Evolutionary conservation across 2,888 invertebrate genomes (phyloP).

Genomic region (Pollenia griseotomentosa): DNA sequence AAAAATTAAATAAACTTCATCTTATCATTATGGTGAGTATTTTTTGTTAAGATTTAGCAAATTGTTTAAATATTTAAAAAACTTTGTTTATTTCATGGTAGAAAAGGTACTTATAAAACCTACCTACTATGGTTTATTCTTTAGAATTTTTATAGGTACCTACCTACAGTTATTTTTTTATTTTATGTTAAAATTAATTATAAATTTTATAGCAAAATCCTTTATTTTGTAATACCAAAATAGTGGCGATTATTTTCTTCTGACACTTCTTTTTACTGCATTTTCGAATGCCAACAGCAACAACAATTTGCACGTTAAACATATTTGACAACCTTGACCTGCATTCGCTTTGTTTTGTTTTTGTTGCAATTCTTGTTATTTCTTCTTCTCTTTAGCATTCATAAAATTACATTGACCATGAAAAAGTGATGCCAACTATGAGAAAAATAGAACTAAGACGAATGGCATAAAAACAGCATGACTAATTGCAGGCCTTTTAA

Average conservation of each 20-base stretch:
- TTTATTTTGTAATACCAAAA: too few relatives aligned
- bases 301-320: background rate
- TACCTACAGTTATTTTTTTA: too few relatives aligned
- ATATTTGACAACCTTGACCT: constrained; percentile 71
- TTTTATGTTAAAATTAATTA: too few relatives aligned
- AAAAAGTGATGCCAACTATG: constrained; percentile 51
- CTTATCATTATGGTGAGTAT: constrained; percentile 75
- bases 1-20: constrained; percentile 71
- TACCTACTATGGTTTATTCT: too few relatives aligned
- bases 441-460: background rate
- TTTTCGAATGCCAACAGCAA: background rate
- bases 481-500: constrained; percentile 4
- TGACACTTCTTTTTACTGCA: background rate
- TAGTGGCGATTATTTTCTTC: too few relatives aligned
- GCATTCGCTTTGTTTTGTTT: background rate
- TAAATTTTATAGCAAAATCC: too few relatives aligned
- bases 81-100: background rate
- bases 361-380: constrained; percentile 32
- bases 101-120: background rate
- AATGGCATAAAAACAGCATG: background rate
- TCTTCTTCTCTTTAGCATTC: background rate
- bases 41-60: background rate
- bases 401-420: constrained; percentile 55
- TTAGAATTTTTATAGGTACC: background rate
- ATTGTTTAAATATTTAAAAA: background rate